Evolutionary conservation across 2,113 vertebrate species (phyloP).

Genomic region (Tamias sibiricus): DNA sequence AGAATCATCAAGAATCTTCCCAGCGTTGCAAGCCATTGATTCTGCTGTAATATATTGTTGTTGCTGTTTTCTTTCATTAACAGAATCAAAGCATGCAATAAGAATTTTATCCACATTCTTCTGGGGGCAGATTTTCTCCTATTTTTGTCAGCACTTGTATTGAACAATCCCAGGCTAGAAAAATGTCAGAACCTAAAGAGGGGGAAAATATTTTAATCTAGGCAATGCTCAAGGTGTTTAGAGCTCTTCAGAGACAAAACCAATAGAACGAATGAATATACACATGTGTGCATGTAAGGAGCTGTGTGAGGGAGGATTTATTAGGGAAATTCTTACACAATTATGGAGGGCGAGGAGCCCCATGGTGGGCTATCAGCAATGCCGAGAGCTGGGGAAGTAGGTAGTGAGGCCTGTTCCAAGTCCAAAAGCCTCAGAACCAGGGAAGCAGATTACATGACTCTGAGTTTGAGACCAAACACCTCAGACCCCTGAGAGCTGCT

Average conservation of each 20-base stretch:
- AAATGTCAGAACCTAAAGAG: background rate
- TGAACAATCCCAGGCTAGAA: background rate
- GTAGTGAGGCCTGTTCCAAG: background rate
- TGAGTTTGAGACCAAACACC: background rate
- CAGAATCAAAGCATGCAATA: background rate
- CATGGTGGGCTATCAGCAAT: background rate
- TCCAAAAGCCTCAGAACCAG: background rate
- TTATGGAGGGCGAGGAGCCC: background rate
- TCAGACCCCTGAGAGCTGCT: background rate
- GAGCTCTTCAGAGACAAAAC: background rate
- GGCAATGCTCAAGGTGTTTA: background rate
- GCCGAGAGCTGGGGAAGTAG: rapidly evolving
- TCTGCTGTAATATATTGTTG: too few relatives aligned
- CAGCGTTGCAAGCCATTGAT: background rate
- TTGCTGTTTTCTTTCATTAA: too few relatives aligned
- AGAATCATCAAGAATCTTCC: background rate
- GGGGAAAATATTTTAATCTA: background rate
- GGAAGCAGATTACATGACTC: too few relatives aligned
- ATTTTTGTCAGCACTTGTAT: background rate
- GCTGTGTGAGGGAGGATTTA: background rate
- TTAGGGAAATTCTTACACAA: background rate
- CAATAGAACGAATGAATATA: background rate
- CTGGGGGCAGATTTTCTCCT: background rate
- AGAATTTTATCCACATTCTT: background rate
- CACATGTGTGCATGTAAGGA: background rate